A percentile compares a stretch with the other conserved stretches of the same genome.
These are phyloP conservation scores for Toxotes chatareus DNA, from an alignment of 2,113 vertebrate species.

Conservation along the genomic window DNA sequence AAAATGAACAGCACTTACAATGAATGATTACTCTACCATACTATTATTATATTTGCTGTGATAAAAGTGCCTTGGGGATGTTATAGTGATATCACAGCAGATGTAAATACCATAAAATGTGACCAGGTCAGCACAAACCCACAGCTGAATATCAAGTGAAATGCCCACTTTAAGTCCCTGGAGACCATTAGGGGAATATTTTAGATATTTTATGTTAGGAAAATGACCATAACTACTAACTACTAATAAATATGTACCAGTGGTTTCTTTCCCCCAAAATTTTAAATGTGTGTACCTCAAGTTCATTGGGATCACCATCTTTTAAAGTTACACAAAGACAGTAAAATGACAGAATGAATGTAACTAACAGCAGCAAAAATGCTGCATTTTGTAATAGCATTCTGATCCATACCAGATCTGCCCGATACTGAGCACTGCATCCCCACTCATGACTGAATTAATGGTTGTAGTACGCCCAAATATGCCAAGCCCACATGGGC, in stretches of 20 bases:
- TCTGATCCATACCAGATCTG: not conserved
- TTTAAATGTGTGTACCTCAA: not conserved
- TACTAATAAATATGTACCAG: not conserved
- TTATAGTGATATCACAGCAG: slow-evolving; percentile 21
- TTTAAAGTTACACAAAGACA: not conserved
- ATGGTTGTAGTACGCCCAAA: not conserved
- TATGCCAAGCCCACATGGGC: not conserved
- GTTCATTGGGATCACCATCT: not conserved
- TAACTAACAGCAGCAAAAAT: not conserved
- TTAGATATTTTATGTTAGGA: not conserved
- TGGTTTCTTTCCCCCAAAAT: not conserved
- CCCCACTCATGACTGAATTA: not conserved
- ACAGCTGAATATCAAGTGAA: slow-evolving; percentile 6
- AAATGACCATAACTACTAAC: not conserved
- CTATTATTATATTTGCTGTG: slow-evolving; percentile 12
- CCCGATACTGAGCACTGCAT: not conserved
- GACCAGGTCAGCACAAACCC: slow-evolving; percentile 31
- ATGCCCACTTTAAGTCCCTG: not conserved
- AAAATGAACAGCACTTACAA: slow-evolving; percentile 15
- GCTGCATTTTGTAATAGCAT: not conserved
- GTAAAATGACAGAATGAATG: not conserved
- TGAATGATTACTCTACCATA: slow-evolving; percentile 18
- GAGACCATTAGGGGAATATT: not conserved
- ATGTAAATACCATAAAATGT: slow-evolving; percentile 14
- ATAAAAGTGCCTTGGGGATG: slow-evolving; percentile 20